phyloP scores from a whole-genome alignment of 2,888 invertebrate genomes.

The Xestia ashworthii region DNA sequence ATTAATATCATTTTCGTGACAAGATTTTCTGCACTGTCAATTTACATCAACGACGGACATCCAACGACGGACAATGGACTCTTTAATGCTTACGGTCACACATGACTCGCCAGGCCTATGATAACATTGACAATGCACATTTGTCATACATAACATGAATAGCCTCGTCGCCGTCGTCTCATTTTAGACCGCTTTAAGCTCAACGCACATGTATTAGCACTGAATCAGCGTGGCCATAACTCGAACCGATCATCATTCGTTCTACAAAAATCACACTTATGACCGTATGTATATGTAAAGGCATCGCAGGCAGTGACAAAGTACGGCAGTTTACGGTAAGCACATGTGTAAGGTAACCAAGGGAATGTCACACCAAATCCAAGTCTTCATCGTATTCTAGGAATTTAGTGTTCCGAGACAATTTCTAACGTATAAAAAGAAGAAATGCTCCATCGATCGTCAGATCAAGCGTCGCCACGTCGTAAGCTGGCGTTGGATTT shows the following conservation, averaged over 20 bases:
- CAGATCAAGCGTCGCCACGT: no score
- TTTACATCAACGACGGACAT: no score
- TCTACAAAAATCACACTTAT: not conserved
- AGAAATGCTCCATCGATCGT: not conserved
- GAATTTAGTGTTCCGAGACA: not conserved
- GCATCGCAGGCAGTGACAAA: not conserved
- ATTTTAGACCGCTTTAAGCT: not conserved
- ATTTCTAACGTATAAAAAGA: not conserved
- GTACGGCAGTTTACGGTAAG: not conserved
- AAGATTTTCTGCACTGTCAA: not conserved
- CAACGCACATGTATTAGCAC: not conserved
- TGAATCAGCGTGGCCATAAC: not conserved
- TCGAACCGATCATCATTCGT: not conserved
- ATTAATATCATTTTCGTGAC: not conserved
- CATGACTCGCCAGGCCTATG: not conserved
- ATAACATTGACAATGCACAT: not conserved
- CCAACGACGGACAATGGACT: no score
- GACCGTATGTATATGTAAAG: not conserved
- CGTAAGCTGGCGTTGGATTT: not conserved
- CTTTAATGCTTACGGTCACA: not conserved
- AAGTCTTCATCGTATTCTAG: not conserved
- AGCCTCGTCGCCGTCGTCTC: not conserved
- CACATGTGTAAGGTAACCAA: not conserved
- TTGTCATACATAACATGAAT: not conserved
- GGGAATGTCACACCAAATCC: not conserved